These are phyloP conservation scores for Diogma glabrata DNA, from an alignment of 2,888 invertebrate species.

Conservation along the genomic window DNA sequence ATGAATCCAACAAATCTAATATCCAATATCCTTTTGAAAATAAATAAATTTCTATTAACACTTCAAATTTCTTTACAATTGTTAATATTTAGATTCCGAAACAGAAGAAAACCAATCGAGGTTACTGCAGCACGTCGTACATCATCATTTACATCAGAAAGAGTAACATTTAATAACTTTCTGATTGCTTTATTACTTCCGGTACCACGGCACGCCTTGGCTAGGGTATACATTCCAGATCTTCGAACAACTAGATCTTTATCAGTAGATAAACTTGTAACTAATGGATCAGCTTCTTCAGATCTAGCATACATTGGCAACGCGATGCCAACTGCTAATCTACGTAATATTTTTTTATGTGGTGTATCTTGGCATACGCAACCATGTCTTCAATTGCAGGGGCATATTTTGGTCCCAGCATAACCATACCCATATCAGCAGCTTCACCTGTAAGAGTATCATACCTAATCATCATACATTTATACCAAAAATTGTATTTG, in stretches of 20 bases:
- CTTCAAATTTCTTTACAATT: no score
- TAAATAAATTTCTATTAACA: no score
- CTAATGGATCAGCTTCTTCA: slow-evolving; percentile 91
- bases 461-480: no score
- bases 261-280: slow-evolving; percentile 78
- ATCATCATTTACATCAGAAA: slow-evolving; percentile 92
- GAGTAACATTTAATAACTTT: slow-evolving; percentile 84
- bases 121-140: slow-evolving; percentile 91
- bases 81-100: no score
- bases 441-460: slow-evolving; percentile 99
- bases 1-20: no score
- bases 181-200: slow-evolving; percentile 95
- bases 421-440: slow-evolving; percentile 98
- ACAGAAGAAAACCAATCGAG: slow-evolving; percentile 83
- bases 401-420: slow-evolving; percentile 89
- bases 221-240: slow-evolving; percentile 95
- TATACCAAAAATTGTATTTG: slow-evolving; percentile 93
- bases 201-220: slow-evolving; percentile 97
- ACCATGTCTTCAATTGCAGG: slow-evolving; percentile 91
- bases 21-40: no score
- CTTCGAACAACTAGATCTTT: slow-evolving; percentile 91
- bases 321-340: slow-evolving; percentile 91
- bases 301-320: slow-evolving; percentile 94
- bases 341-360: slow-evolving; percentile 96
- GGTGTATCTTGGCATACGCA: slow-evolving; percentile 71